Evolutionary conservation across 2,797 vertebrate species (phyloP), one percentile per base, ranked within the genome.

Genomic region (Micromesistius poutassou): DNA sequence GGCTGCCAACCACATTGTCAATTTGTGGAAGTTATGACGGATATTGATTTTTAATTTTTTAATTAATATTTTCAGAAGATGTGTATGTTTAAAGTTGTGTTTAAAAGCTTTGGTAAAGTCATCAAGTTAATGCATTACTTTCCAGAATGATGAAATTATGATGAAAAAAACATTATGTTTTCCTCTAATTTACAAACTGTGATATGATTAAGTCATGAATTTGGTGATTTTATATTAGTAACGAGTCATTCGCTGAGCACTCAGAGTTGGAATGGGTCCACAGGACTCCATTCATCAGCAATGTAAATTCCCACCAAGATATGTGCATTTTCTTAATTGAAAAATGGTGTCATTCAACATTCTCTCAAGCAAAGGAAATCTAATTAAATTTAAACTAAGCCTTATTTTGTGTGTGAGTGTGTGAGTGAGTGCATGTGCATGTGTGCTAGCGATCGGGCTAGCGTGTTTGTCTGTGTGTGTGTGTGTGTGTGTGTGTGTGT

Each of bases 241-340:
- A 28, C 6, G 7, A 28, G 28, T 75, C 70, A 77, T 50, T 40
- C 13, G 71, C 71, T 62, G 72, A 70, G 74, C 46, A 36, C 35
- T 77, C 73, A 76, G 77, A 80, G 31, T n/a, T 31, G 25, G 40
- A 35, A 19, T 55, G 46, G 19, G 35, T 73, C 68, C 40, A 38
- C 68, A 40, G 46, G 5, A 55, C 13, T 30, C 16, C 12, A 19
- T 22, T n/a, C 46, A 55, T 55, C n/a, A 42, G 76, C 74, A 73
- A 73, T 1, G 2, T 8, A 70, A 30, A 70, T 5, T 5, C 0
- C 22, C n/a, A 10, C n/a, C 14, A 3, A 68, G n/a, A 70, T 70
- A 28, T 30, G 25, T 30, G 66, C 66, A 70, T 9, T 70, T 70
- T 70, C n/a, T 70, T 30, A 22, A 55, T 55, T 19, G 46, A 5